Evolutionary conservation across 2,797 vertebrate genomes (phyloP), one percentile per base, ranked within the genome.

Genomic region (Ctenosaura bakeri): DNA sequence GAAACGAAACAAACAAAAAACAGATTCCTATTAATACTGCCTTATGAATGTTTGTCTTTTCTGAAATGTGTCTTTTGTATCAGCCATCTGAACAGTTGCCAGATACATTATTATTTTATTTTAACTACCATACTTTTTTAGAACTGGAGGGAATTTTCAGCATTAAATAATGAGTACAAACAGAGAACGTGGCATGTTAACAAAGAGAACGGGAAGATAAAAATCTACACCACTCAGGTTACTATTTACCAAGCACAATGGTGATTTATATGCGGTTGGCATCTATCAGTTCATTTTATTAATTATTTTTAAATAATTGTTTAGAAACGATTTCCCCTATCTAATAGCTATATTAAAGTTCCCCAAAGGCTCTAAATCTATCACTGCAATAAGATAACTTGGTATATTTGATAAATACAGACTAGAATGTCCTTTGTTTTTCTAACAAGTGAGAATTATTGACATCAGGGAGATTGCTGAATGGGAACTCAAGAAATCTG

Each of bases 151-250:
- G 3, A 77, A 59, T 92, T 87, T 52, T 91, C 52, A 81, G 64
- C 0, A 42, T 73, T 52, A 89, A 91, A 92, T 81, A 83, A 77
- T 9, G 12, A 90, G 7, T 14, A 88, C 83, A 83, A 89, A 74
- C 0, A 0, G 32, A 86, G 50, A 64, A 76, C 3, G 81, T 87
- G n/a, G 69, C 83, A 86, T 14, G 69, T 56, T 86, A 91, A 71
- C 35, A 90, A 90, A 94, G 88, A 20, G 32, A 87, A 88, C 81
- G 85, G 0, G 85, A 18, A 86, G 62, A 79, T 22, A 88, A 2
- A 64, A 10, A 73, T 80, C 85, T 86, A 59, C 0, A 83, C 1
- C 50, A 20, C 2, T 2, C 73, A 78, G 13, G 12, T 69, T 64
- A 42, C 20, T 88, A 82, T 4, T 91, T 71, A 88, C 18, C 14